Base-by-base conservation (phyloP, 2,888 invertebrate genomes). In the Rhingia rostrata region DNA sequence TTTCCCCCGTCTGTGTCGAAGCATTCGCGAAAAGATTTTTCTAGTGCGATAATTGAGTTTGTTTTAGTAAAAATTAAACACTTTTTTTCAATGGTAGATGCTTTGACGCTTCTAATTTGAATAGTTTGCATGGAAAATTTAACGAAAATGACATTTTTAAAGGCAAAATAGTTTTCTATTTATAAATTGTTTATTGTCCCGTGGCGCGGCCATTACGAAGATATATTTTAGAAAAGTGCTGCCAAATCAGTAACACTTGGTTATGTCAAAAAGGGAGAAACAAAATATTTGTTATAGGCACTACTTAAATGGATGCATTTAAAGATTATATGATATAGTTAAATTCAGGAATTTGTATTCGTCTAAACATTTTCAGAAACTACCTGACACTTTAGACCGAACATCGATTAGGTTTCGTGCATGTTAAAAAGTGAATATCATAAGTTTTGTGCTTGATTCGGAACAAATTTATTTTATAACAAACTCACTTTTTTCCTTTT, bases 171-270 rank as follows among this genome's bases (percentile, higher is more conserved):
- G 43, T 74, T 70, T 84, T 49, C 70, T 80, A 84, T 79, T 74
- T 84, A 80, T 84, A 84, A 85, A 81, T 85, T 85, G 85, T 85
- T 85, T 85, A 85, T 85, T 70, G 85, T 85, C 54, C 85, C 81
- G 81, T 81, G 81, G 85, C 85, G 85, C 85, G 85, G 85, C 85
- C 85, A 85, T 85, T 85, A 80, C 81, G 56, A 43, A 63, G 58
- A 32, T 73, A 80, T 69, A 60, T 61, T 39, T 30, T 32, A 9
- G 0, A 6, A 32, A 32, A 81, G 81, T 85, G 85, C 51, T 85
- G 81, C 85, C 85, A 85, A 60, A 6, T 6, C 5, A 0, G 0
- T 0, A 14, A 7, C n/a, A 1, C 3, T 30, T 10, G 4, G 12
- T 61, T n/a, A n/a, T 63, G 73, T 79, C 79, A 79, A 69, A 32